Evolutionary conservation across 2,888 invertebrate species (phyloP).

Genomic region (Cephus pulcher): DNA sequence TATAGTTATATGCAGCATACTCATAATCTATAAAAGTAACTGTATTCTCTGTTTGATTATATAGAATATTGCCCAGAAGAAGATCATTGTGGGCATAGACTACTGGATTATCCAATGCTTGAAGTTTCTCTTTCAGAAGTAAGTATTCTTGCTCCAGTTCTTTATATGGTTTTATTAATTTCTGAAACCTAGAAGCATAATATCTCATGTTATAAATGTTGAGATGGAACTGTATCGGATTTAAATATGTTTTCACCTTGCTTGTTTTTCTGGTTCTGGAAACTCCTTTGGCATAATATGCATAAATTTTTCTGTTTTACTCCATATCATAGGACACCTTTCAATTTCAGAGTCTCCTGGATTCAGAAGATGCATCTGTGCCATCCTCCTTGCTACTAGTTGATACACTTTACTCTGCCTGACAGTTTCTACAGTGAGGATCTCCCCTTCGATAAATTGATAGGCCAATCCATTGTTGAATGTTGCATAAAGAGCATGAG

Average conservation of each 20-base stretch:
- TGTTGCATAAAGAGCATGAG: conserved; percentile 88
- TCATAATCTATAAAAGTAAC: conserved; percentile 98
- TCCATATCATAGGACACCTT: conserved; percentile 79
- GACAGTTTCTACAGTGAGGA: conserved; percentile 77
- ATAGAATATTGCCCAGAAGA: conserved; percentile 92
- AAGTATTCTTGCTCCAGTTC: conserved; percentile 79
- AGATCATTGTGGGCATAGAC: conserved; percentile 99
- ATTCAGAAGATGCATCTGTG: conserved; percentile 80
- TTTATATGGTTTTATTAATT: conserved; percentile 75
- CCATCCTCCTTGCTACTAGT: conserved; percentile 85
- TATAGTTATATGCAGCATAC: conserved; percentile 93
- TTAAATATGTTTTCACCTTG: conserved; percentile 70
- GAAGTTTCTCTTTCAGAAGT: conserved; percentile 74
- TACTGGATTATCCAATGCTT: conserved; percentile 77
- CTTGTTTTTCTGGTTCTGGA: conserved; percentile 75
- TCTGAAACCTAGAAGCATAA: conserved; percentile 72
- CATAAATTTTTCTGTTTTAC: conserved; percentile 80
- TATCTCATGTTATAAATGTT: conserved; percentile 18
- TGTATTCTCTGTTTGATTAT: conserved; percentile 75
- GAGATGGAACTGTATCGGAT: conserved; percentile 2
- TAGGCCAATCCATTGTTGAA: conserved; percentile 96
- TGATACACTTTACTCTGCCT: conserved; percentile 75
- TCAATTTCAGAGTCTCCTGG: conserved; percentile 61
- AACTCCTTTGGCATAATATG: conserved; percentile 79
- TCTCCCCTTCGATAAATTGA: conserved; percentile 85